Base-by-base conservation (phyloP, 2,113 vertebrate genomes). In the Nibea albiflora region DNA sequence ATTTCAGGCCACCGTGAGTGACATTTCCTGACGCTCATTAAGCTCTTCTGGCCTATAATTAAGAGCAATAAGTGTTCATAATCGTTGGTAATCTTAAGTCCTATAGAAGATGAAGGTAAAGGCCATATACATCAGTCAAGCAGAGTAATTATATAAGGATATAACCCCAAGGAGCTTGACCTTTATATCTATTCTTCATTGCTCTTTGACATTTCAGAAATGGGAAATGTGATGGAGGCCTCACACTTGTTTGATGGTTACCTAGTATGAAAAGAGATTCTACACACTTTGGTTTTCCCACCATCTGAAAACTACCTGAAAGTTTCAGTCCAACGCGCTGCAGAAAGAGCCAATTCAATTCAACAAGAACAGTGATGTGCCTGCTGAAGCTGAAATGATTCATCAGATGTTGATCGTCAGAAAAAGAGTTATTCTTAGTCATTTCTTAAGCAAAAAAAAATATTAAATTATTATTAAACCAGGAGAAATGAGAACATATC, bases 161-260 rank as follows among this genome's bases (percentile, higher is more conserved):
- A 84, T 80, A 84, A 79, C 83, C 86, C 11, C 67, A 70, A 89
- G 89, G 68, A 90, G 53, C 4, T 80, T 89, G 87, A 91, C 90
- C 88, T 93, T 91, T 92, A 84, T 56, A 50, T 81, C 15, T 16
- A 52, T 81, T 87, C 74, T 86, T 79, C 49, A 74, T 84, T 81
- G 78, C 86, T 90, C 80, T 91, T 89, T 93, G 90, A 93, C 82
- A 93, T 93, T 93, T 92, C 66, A 79, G 42, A 82, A 85, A 84
- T 65, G 63, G 52, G 56, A 83, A 85, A 89, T 62, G 77, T 76
- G 85, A 91, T 78, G 63, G 79, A 66, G 39, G 75, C 62, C 42
- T 76, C 46, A 60, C 57, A 69, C 73, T 72, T 89, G 61, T 66
- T 87, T 87, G 44, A 84, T 84, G 81, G 73, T 81, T 90, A 16